Percentiles rank a stretch among this genome's conserved stretches.
These are phyloP conservation scores for Natrix natrix DNA, from an alignment of 2,797 vertebrate species.

Conservation along the genomic window DNA sequence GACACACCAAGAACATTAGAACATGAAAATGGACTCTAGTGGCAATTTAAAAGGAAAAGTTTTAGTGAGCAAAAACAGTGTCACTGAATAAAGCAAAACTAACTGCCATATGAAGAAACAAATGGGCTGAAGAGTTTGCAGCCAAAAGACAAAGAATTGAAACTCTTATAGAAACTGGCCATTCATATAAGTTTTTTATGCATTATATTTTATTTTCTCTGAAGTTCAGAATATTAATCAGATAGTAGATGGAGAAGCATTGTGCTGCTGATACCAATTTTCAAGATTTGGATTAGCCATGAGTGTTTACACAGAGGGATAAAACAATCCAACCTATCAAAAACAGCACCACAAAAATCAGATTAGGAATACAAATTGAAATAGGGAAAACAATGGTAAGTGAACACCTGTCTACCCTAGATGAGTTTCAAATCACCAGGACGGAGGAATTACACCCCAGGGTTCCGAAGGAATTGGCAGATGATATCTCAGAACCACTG, in stretches of 20 bases:
- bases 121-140: not conserved
- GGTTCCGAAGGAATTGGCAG: no score
- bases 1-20: constrained; percentile 9
- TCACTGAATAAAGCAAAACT: not conserved
- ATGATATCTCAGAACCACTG: no score
- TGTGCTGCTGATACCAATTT: not conserved
- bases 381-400: no score
- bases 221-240: not conserved
- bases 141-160: not conserved
- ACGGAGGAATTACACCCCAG: no score
- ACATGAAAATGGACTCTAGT: constrained; percentile 35
- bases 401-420: no score
- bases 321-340: no score
- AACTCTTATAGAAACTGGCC: not conserved
- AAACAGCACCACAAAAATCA: no score
- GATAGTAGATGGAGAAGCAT: not conserved
- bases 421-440: no score
- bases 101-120: constrained; percentile 15
- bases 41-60: constrained; percentile 48
- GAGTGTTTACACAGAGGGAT: not conserved
- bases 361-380: no score
- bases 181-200: not conserved
- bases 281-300: not conserved
- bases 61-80: not conserved
- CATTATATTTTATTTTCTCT: not conserved